Conservation (phyloP, 2,797 vertebrate species). For the Semotilus atromaculatus region DNA sequence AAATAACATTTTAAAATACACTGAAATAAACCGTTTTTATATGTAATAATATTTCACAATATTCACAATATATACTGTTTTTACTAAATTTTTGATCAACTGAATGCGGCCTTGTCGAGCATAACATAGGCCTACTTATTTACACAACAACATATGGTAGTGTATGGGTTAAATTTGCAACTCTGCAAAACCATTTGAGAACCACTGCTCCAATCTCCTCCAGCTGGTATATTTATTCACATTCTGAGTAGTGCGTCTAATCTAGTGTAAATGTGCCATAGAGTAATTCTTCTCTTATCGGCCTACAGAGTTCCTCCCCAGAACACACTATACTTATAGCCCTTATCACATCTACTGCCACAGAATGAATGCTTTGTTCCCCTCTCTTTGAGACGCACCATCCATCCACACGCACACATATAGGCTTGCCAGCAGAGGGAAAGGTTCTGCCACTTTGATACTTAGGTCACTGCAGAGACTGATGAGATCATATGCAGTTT, state of each 20-base stretch:
- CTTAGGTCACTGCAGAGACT: constrained; percentile 40
- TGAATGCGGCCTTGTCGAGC: not conserved
- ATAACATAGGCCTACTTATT: not conserved
- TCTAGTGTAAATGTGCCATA: constrained; percentile 63
- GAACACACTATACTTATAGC: constrained; percentile 49
- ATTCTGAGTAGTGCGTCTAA: constrained; percentile 45
- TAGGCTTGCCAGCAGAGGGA: constrained; percentile 21
- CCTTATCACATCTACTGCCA: constrained; percentile 50
- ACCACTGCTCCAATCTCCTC: constrained; percentile 33
- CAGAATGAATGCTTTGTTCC: constrained; percentile 60
- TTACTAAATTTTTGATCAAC: not conserved
- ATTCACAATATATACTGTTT: not conserved
- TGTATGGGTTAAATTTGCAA: not conserved
- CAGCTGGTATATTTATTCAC: constrained; percentile 59
- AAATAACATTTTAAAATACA: not conserved
- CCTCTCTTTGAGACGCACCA: constrained; percentile 46
- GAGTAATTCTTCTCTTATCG: constrained; percentile 60
- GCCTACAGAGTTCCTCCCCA: constrained; percentile 12
- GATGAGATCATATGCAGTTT: constrained; percentile 62
- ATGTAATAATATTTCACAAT: not conserved
- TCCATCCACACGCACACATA: constrained; percentile 44
- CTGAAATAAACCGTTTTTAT: not conserved
- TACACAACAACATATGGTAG: not conserved
- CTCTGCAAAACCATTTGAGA: not conserved
- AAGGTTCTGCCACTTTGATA: constrained; percentile 67